A percentile compares a stretch with the other conserved stretches of the same genome.
Conservation (phyloP, 2,888 invertebrate genomes). For the Drosophila percnosoma region DNA sequence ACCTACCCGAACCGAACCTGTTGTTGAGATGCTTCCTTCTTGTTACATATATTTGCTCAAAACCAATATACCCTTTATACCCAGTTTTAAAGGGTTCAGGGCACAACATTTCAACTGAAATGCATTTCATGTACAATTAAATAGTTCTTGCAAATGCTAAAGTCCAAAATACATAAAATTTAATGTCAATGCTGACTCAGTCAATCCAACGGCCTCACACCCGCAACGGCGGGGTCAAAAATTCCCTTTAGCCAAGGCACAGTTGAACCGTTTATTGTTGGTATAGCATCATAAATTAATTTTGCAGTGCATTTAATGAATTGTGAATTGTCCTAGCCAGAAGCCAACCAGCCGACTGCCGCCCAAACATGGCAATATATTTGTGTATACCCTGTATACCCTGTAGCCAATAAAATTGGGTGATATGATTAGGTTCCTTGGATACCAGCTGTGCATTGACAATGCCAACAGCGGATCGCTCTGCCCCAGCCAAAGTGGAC, state of each 20-base stretch:
- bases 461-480: not conserved
- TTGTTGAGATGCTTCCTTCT: too few species aligned
- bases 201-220: not conserved
- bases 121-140: constrained; percentile 71
- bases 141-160: constrained; percentile 35
- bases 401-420: not conserved
- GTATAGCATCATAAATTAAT: constrained; percentile 73
- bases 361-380: not conserved
- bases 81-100: too few species aligned
- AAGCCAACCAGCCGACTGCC: constrained; percentile 33
- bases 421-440: not conserved
- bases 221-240: not conserved
- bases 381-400: constrained; percentile 12
- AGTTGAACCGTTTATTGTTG: constrained; percentile 65
- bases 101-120: constrained; percentile 65
- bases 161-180: constrained; percentile 7
- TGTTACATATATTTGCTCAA: too few species aligned
- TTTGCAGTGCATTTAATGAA: constrained; percentile 78
- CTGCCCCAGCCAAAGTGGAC: not conserved
- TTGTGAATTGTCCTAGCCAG: constrained; percentile 64
- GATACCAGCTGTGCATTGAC: too few species aligned
- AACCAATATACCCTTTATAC: too few species aligned
- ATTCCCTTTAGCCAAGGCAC: not conserved
- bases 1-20: too few species aligned
- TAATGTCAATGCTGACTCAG: constrained; percentile 60